Evolutionary conservation across 2,888 invertebrate genomes (phyloP).

Genomic region (Lycophotia porphyrea): DNA sequence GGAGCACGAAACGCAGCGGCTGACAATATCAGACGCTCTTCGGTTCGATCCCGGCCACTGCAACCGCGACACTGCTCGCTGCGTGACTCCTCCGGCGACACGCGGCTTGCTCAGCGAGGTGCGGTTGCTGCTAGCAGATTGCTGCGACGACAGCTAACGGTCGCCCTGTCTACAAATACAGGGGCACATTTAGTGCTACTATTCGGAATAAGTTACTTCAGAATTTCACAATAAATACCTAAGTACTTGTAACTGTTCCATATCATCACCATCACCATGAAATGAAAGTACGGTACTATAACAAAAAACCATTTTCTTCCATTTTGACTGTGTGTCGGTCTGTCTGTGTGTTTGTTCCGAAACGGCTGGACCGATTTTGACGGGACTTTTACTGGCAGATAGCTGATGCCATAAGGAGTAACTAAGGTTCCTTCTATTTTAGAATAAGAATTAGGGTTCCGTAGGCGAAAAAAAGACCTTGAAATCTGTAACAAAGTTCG

Average conservation of each 20-base stretch:
- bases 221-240: not conserved
- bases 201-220: not conserved
- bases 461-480: too few relatives aligned
- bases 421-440: too few relatives aligned
- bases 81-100: not conserved
- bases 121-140: not conserved
- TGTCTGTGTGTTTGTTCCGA: too few relatives aligned
- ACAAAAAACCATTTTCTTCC: too few relatives aligned
- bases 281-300: too few relatives aligned
- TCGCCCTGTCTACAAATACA: not conserved
- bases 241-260: not conserved
- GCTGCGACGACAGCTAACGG: not conserved
- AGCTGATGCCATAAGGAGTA: too few relatives aligned
- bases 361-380: too few relatives aligned
- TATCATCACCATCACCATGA: not conserved
- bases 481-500: too few relatives aligned
- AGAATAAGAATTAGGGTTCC: too few relatives aligned
- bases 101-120: not conserved
- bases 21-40: not conserved
- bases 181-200: not conserved
- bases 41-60: not conserved
- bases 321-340: too few relatives aligned
- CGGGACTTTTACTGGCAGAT: too few relatives aligned
- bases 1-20: not conserved
- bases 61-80: not conserved